Evolutionary conservation across 2,797 vertebrate species (phyloP).

Genomic region (Halcyon smyrnensis): DNA sequence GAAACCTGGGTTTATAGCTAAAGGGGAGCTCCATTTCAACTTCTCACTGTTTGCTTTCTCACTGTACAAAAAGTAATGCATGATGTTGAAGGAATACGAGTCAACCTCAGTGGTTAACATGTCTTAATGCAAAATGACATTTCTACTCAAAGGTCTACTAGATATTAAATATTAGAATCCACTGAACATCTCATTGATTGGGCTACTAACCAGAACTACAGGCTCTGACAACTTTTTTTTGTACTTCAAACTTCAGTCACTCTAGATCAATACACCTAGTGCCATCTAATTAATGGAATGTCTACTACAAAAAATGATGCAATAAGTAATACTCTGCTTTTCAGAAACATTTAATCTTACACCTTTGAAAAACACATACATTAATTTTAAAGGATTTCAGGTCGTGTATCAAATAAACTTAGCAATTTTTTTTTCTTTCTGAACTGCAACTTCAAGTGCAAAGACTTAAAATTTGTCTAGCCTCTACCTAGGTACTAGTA

Average conservation of each 20-base stretch:
- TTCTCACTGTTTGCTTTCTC: background rate
- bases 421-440: background rate
- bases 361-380: background rate
- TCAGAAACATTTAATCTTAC: background rate
- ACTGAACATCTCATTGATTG: background rate
- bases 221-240: background rate
- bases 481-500: rapidly evolving
- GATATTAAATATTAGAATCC: background rate
- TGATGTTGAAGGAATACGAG: rapidly evolving
- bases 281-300: background rate
- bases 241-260: background rate
- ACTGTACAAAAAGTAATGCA: background rate
- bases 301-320: background rate
- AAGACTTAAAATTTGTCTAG: background rate
- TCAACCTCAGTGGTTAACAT: background rate
- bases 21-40: background rate
- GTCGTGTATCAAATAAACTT: background rate
- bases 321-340: background rate
- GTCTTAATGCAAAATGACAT: background rate
- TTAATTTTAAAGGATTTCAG: background rate
- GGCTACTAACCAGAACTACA: background rate
- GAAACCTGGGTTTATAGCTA: background rate
- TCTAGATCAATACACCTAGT: background rate
- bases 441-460: background rate
- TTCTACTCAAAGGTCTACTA: background rate